These are phyloP conservation scores for Sesamia nonagrioides DNA, from an alignment of 1,140 invertebrate genomes.

Conservation along the genomic window DNA sequence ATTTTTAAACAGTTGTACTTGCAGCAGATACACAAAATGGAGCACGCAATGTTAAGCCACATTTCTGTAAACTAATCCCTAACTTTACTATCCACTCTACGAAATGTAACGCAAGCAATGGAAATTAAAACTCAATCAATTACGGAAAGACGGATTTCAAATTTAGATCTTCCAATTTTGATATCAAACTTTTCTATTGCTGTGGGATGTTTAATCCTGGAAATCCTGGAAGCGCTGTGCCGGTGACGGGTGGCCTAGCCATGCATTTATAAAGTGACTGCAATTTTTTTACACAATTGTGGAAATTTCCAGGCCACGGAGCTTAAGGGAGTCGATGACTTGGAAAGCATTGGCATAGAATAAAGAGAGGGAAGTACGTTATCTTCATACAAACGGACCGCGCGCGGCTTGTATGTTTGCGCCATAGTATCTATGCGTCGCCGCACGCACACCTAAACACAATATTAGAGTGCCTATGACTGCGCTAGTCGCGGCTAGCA, in stretches of 20 bases:
- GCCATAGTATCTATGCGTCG: too few relatives aligned
- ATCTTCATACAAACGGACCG: too few relatives aligned
- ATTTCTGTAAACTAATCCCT: background rate
- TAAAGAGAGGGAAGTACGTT: too few relatives aligned
- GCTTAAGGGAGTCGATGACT: conserved; percentile 77
- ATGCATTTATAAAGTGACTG: conserved; percentile 70
- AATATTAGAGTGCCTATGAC: too few relatives aligned
- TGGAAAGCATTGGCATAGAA: conserved; percentile 85
- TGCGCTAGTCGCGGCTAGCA: too few relatives aligned
- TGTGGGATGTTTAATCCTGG: conserved; percentile 52
- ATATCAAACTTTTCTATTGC: conserved; percentile 44
- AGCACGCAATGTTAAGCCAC: background rate
- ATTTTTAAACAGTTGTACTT: background rate
- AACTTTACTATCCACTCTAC: background rate
- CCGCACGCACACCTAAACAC: too few relatives aligned
- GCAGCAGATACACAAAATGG: background rate
- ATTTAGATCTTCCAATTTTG: conserved; percentile 26
- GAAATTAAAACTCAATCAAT: conserved; percentile 8
- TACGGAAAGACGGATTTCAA: background rate
- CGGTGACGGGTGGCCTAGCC: conserved; percentile 51
- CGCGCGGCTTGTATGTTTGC: too few relatives aligned
- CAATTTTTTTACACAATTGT: conserved; percentile 74
- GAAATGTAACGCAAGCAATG: background rate
- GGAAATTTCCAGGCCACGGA: conserved; percentile 78
- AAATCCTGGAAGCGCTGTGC: conserved; percentile 57